phyloP scores from a whole-genome alignment of 1,140 invertebrate genomes.

The Oedothorax gibbosus region DNA sequence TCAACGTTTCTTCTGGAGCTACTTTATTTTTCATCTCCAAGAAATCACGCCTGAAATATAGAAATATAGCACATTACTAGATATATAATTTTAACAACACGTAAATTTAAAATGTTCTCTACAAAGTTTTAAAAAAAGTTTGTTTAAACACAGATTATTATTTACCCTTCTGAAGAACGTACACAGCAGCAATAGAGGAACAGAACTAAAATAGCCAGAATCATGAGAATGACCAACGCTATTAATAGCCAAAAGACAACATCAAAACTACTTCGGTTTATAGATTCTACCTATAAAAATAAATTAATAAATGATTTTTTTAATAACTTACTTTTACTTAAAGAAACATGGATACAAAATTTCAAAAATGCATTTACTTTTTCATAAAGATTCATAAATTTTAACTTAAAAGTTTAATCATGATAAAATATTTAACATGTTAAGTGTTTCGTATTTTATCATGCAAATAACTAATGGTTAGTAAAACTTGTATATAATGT shows the following conservation, averaged over 20 bases:
- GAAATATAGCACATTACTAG: background rate
- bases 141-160: background rate
- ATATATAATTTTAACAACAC: background rate
- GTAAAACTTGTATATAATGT: no score
- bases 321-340: no score
- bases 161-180: conserved; percentile 31
- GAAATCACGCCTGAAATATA: conserved; percentile 43
- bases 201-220: conserved; percentile 54
- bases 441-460: no score
- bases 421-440: no score
- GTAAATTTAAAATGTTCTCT: background rate
- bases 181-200: conserved; percentile 58
- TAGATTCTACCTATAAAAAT: conserved; percentile 22
- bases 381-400: background rate
- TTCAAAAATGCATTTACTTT: background rate
- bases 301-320: background rate
- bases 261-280: conserved; percentile 51
- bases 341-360: background rate
- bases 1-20: conserved; percentile 50
- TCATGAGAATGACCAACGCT: conserved; percentile 57
- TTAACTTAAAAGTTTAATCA: background rate
- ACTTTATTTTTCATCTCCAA: conserved; percentile 58
- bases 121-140: background rate
- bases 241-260: conserved; percentile 61
- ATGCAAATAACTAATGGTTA: no score